phyloP scores from a whole-genome alignment of 2,113 vertebrate species.

The Leptodactylus fuscus region DNA sequence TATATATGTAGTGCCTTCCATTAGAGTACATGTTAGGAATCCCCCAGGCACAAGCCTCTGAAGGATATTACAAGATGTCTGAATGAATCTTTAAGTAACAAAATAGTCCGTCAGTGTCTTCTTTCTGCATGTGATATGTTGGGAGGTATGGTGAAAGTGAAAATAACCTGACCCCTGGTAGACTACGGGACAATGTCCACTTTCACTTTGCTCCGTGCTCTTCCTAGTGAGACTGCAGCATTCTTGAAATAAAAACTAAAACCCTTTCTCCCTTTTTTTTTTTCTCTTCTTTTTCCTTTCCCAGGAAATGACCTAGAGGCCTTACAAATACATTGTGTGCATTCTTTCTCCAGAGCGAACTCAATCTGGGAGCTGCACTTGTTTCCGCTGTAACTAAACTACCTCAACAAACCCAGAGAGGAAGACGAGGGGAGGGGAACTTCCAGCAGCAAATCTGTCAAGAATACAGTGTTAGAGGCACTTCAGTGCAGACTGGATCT shows the following conservation, averaged over 20 bases:
- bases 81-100: no score
- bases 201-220: background rate
- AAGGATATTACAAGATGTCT: no score
- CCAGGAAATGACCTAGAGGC: slow-evolving; percentile 98
- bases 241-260: slow-evolving; percentile 64
- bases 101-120: no score
- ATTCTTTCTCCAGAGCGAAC: slow-evolving; percentile 79
- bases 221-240: slow-evolving; percentile 21
- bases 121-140: background rate
- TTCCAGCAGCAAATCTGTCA: slow-evolving; percentile 72
- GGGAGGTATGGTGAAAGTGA: background rate
- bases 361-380: slow-evolving; percentile 84
- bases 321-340: slow-evolving; percentile 89
- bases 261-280: slow-evolving; percentile 60
- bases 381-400: slow-evolving; percentile 85
- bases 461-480: slow-evolving; percentile 67
- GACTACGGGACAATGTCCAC: background rate
- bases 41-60: no score
- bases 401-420: slow-evolving; percentile 88
- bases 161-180: background rate
- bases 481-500: slow-evolving; percentile 90
- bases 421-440: slow-evolving; percentile 76
- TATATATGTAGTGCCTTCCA: no score
- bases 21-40: no score
- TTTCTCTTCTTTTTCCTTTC: slow-evolving; percentile 65